These are phyloP conservation scores for Mactromeris polynyma DNA, from an alignment of 2,888 invertebrate species.

Conservation along the genomic window DNA sequence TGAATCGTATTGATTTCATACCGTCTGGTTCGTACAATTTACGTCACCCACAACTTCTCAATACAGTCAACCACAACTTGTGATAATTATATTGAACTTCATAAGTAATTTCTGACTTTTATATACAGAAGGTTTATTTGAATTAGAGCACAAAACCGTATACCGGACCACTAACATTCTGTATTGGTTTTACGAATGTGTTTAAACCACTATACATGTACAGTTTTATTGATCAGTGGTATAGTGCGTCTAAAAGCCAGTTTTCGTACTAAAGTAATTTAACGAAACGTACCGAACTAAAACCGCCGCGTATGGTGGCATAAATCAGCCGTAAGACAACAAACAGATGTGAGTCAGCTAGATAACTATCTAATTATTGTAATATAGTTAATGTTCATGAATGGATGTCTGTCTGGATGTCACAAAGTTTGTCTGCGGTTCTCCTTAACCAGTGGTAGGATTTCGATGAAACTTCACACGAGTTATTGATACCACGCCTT, in stretches of 20 bases:
- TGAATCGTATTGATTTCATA: neutral
- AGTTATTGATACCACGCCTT: too few species aligned
- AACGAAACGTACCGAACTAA: too few species aligned
- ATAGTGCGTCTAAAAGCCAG: neutral
- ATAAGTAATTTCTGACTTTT: neutral
- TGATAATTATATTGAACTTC: neutral
- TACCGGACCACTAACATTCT: neutral
- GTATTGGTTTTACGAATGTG: neutral
- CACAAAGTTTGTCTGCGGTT: too few species aligned
- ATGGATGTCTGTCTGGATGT: too few species aligned
- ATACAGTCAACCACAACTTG: neutral
- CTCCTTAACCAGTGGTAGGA: too few species aligned
- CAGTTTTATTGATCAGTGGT: neutral
- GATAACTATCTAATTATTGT: too few species aligned
- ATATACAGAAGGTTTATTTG: neutral
- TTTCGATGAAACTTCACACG: too few species aligned
- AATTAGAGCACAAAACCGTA: neutral
- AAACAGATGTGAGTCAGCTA: too few species aligned
- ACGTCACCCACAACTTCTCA: neutral
- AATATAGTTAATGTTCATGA: too few species aligned
- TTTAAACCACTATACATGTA: neutral
- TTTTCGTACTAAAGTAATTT: neutral
- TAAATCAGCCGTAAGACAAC: too few species aligned
- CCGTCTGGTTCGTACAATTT: neutral
- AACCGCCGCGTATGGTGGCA: too few species aligned